Conservation (phyloP, 2,797 vertebrate genomes). For the Pogonophryne albipinna region DNA sequence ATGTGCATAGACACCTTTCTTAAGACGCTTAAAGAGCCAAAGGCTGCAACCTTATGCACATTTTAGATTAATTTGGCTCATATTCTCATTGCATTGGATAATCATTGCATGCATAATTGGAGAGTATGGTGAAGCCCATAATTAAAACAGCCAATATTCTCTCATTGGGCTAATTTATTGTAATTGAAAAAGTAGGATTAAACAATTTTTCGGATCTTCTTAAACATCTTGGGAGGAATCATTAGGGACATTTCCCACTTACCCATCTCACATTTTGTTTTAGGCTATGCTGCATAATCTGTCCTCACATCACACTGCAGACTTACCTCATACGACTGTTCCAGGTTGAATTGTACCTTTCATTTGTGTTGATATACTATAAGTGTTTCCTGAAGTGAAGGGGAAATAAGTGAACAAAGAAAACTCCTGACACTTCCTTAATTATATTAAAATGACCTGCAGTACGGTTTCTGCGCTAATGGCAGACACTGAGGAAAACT, state of each 20-base stretch:
- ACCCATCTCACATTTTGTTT: constrained; percentile 2
- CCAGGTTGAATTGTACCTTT: neutral
- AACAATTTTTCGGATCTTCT: constrained; percentile 10
- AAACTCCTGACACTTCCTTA: neutral
- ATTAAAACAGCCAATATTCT: constrained; percentile 54
- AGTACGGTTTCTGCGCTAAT: constrained; percentile 16
- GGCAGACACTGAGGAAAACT: constrained; percentile 18
- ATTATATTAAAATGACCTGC: constrained; percentile 22
- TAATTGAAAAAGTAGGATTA: constrained; percentile 47
- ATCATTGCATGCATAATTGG: constrained; percentile 54
- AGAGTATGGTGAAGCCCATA: constrained; percentile 41
- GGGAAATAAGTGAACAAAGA: neutral
- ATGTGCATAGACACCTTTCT: neutral
- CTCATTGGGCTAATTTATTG: constrained; percentile 49
- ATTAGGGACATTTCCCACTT: constrained; percentile 18
- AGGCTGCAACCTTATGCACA: constrained; percentile 5
- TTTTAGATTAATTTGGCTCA: constrained; percentile 32
- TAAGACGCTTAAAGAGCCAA: neutral
- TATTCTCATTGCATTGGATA: constrained; percentile 53
- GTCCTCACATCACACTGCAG: constrained; percentile 5
- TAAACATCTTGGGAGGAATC: constrained; percentile 8
- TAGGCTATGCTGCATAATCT: neutral
- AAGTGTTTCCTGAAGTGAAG: neutral
- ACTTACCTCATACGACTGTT: constrained; percentile 3
- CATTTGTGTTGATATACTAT: neutral